Percentiles rank a stretch among this genome's conserved stretches.
phyloP scores from a whole-genome alignment of 2,113 vertebrate species.

The Empidonax alnorum region DNA sequence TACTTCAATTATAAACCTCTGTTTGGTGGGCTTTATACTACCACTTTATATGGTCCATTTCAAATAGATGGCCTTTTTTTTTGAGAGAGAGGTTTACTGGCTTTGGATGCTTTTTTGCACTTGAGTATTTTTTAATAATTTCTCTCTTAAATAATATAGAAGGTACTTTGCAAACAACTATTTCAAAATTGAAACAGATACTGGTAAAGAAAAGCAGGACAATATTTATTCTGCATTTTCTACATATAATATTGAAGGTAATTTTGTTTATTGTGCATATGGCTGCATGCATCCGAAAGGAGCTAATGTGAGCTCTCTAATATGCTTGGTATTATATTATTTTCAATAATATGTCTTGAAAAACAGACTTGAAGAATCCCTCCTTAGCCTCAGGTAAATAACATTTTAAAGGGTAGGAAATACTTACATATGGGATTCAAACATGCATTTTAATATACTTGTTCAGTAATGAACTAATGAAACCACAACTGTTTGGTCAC shows the following conservation, averaged over 20 bases:
- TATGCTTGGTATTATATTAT: background rate
- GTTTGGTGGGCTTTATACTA: background rate
- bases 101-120: conserved; percentile 74
- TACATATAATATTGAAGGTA: background rate
- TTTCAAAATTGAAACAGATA: conserved; percentile 2
- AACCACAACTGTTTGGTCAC: background rate
- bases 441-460: background rate
- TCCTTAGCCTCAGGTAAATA: background rate
- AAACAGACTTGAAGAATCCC: conserved; percentile 7
- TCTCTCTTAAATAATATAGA: background rate
- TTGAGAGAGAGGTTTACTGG: conserved; percentile 62
- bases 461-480: background rate
- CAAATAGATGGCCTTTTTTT: background rate
- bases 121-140: background rate
- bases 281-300: background rate
- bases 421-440: background rate
- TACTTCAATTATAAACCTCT: conserved; percentile 78
- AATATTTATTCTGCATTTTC: background rate
- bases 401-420: background rate
- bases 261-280: background rate
- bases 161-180: background rate
- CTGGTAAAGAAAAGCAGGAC: background rate
- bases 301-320: background rate
- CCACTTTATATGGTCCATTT: background rate
- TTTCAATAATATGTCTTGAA: background rate